Percentiles rank a stretch among this genome's conserved stretches.
These are phyloP conservation scores for Parthenolecanium corni DNA, from an alignment of 2,888 invertebrate genomes.

Conservation along the genomic window DNA sequence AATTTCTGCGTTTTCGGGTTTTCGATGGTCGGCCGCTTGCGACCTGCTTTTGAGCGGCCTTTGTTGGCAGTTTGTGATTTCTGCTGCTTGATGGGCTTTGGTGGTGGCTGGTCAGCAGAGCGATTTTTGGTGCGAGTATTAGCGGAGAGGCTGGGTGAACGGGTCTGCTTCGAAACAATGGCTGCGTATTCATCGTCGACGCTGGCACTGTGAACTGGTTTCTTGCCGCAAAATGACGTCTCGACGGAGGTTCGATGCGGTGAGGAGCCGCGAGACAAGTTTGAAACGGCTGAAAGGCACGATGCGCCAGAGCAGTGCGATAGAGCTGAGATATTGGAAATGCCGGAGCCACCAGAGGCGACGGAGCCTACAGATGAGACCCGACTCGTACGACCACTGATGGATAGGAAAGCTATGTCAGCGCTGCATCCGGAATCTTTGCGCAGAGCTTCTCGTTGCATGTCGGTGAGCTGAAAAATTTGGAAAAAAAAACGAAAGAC, in stretches of 20 bases:
- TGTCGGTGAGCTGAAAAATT: not conserved
- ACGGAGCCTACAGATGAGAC: slow-evolving; percentile 61
- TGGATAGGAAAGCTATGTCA: slow-evolving; percentile 45
- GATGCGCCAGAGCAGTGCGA: slow-evolving; percentile 34
- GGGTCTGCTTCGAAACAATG: slow-evolving; percentile 37
- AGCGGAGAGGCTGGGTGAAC: slow-evolving; percentile 32
- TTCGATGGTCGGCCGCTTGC: slow-evolving; percentile 26
- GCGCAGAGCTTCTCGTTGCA: slow-evolving; percentile 18
- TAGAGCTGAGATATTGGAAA: slow-evolving; percentile 39
- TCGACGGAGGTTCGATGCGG: slow-evolving; percentile 84
- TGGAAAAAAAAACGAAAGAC: no score
- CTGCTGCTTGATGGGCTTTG: not conserved
- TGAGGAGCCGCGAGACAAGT: slow-evolving; percentile 47
- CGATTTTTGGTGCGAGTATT: not conserved
- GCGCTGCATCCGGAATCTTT: slow-evolving; percentile 28
- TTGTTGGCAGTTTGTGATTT: not conserved
- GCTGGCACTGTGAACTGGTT: slow-evolving; percentile 42
- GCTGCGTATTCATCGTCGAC: slow-evolving; percentile 31
- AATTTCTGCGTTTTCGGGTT: slow-evolving; percentile 31
- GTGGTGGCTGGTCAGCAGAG: not conserved
- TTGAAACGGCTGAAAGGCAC: slow-evolving; percentile 34
- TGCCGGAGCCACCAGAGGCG: slow-evolving; percentile 36
- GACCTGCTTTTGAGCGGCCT: not conserved
- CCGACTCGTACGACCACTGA: slow-evolving; percentile 63
- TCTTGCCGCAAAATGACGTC: slow-evolving; percentile 81